A percentile compares a stretch with the other conserved stretches of the same genome.
Conservation (phyloP, 2,888 invertebrate genomes). For the Physocephala rufipes region DNA sequence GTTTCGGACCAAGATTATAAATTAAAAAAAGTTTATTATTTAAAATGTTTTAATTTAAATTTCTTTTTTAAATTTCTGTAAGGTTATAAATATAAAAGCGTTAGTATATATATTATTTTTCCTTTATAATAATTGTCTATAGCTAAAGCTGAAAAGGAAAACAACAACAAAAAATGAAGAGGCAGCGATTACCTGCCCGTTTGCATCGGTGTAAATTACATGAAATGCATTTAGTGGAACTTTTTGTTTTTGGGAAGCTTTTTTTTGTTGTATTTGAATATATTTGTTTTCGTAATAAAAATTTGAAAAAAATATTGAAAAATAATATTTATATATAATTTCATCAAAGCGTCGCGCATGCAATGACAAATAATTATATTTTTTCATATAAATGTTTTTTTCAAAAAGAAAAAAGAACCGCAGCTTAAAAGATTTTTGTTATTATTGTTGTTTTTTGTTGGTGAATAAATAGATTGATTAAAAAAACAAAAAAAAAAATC, state of each 20-base stretch:
- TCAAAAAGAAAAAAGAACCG: no score
- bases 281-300: background rate
- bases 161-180: no score
- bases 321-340: slow-evolving; percentile 20
- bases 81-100: background rate
- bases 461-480: no score
- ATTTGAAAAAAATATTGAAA: slow-evolving; percentile 37
- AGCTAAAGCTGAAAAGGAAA: slow-evolving; percentile 4
- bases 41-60: slow-evolving; percentile 17
- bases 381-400: no score
- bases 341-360: slow-evolving; percentile 29
- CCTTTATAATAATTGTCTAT: no score
- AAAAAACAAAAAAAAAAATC: no score
- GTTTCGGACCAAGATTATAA: slow-evolving; percentile 19
- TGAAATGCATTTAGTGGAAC: slow-evolving; percentile 90
- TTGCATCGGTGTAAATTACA: slow-evolving; percentile 95
- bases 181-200: slow-evolving; percentile 92
- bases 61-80: slow-evolving; percentile 37
- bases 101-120: no score
- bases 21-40: no score
- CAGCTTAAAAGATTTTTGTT: no score
- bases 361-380: background rate
- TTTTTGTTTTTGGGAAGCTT: slow-evolving; percentile 70
- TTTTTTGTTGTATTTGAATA: slow-evolving; percentile 13
- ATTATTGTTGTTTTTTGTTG: no score